These are phyloP conservation scores for Trematomus bernacchii DNA, from an alignment of 2,797 vertebrate genomes.

Conservation along the genomic window DNA sequence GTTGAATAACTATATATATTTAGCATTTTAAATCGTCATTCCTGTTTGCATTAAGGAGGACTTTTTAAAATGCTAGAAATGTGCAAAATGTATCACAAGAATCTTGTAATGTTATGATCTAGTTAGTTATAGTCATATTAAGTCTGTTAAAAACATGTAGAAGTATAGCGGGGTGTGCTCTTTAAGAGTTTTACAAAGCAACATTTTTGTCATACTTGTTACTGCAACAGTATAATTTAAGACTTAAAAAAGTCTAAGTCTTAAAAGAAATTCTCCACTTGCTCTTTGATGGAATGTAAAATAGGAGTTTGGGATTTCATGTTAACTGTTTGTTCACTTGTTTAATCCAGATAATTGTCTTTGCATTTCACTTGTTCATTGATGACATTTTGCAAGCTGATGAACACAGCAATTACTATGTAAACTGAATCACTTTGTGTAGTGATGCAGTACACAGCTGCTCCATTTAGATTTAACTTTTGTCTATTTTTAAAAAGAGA, in stretches of 20 bases:
- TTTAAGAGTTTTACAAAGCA: neutral
- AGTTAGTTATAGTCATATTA: too few species aligned
- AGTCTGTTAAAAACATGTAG: neutral
- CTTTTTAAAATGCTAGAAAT: too few species aligned
- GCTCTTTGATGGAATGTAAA: neutral
- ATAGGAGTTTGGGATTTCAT: neutral
- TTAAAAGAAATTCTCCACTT: neutral
- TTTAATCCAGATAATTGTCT: neutral
- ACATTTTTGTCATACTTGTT: neutral
- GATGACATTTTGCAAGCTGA: neutral
- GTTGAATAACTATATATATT: too few species aligned
- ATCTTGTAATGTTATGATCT: too few species aligned
- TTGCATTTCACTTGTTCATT: conserved; percentile 11
- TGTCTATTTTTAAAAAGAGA: conserved; percentile 22
- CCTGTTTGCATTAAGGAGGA: too few species aligned
- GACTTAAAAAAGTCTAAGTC: neutral
- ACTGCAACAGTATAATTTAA: conserved; percentile 20
- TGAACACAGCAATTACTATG: conserved; percentile 3
- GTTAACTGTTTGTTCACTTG: neutral
- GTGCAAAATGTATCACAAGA: too few species aligned
- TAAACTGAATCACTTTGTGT: conserved; percentile 33
- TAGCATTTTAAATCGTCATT: too few species aligned
- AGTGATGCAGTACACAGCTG: conserved; percentile 5
- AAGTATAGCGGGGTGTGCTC: neutral
- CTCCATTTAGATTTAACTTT: conserved; percentile 18